Evolutionary conservation across 2,888 invertebrate species (phyloP).

Genomic region (Drosophila lutescens): DNA sequence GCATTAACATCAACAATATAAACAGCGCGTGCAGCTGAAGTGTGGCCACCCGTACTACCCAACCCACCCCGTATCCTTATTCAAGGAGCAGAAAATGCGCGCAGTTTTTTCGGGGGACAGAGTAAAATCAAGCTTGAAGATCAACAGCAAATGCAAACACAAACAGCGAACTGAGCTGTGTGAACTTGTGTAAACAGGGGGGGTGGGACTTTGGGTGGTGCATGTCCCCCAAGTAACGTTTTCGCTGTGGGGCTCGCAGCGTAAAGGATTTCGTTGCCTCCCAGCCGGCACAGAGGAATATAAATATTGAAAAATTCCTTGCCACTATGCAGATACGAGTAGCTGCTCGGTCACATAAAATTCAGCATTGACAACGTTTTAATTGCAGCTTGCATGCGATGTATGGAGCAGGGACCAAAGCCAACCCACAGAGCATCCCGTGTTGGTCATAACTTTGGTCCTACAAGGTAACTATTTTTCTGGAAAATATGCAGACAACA

Average conservation of each 20-base stretch:
- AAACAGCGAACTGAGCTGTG: slow-evolving; percentile 37
- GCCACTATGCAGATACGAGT: slow-evolving; percentile 20
- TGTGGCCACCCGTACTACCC: slow-evolving; percentile 14
- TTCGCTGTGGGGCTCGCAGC: slow-evolving; percentile 17
- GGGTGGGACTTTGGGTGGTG: not conserved
- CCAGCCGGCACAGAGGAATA: slow-evolving; percentile 30
- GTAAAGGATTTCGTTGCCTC: slow-evolving; percentile 15
- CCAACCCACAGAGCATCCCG: slow-evolving; percentile 1
- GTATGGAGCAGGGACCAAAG: slow-evolving; percentile 33
- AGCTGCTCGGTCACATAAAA: slow-evolving; percentile 32
- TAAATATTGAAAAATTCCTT: slow-evolving; percentile 53
- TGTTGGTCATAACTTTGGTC: slow-evolving; percentile 16
- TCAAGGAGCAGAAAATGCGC: slow-evolving; percentile 47
- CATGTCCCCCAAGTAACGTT: slow-evolving; percentile 23
- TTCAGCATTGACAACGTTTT: slow-evolving; percentile 68
- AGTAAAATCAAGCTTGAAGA: slow-evolving; percentile 58
- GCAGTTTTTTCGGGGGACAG: slow-evolving; percentile 35
- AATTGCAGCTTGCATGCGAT: slow-evolving; percentile 64
- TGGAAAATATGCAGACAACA: slow-evolving; percentile 8
- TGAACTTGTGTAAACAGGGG: slow-evolving; percentile 41
- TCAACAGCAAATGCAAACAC: slow-evolving; percentile 62
- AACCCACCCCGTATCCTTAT: not conserved
- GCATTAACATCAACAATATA: slow-evolving; percentile 57
- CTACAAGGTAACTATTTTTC: slow-evolving; percentile 15
- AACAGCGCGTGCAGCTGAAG: slow-evolving; percentile 52